Conservation (phyloP, 2,888 invertebrate genomes). For the Amphipoea lucens region DNA sequence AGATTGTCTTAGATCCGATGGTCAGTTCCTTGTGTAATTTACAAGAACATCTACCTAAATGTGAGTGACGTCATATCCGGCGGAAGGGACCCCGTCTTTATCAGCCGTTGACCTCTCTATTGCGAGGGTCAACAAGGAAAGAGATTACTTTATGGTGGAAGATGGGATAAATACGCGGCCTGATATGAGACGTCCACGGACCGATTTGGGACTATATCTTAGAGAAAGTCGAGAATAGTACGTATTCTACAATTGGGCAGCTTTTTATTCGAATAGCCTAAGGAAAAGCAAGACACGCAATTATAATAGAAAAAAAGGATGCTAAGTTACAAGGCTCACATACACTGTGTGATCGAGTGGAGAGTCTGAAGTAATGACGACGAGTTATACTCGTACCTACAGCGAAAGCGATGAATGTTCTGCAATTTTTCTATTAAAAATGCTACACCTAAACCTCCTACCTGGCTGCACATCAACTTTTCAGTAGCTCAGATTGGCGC, state of each 20-base stretch:
- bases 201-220: neutral
- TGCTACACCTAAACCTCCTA: neutral
- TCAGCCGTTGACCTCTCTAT: conserved; percentile 46
- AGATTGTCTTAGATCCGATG: neutral
- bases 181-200: conserved; percentile 3
- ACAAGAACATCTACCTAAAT: conserved; percentile 18
- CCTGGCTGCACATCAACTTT: conserved; percentile 22
- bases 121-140: conserved; percentile 49
- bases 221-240: conserved; percentile 4
- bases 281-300: neutral
- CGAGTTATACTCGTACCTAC: neutral
- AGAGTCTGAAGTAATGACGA: neutral
- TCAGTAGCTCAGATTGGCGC: conserved; percentile 38
- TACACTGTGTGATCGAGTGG: neutral
- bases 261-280: neutral
- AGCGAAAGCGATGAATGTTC: neutral
- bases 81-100: conserved; percentile 27
- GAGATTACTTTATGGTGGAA: conserved; percentile 39
- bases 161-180: conserved; percentile 10
- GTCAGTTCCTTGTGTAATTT: conserved; percentile 8
- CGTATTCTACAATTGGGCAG: neutral
- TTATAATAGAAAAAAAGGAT: neutral
- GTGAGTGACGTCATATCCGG: conserved; percentile 20
- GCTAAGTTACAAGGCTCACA: neutral
- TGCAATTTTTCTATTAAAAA: neutral